Conservation (phyloP, 2,888 invertebrate genomes). For the Ariolimax columbianus region DNA sequence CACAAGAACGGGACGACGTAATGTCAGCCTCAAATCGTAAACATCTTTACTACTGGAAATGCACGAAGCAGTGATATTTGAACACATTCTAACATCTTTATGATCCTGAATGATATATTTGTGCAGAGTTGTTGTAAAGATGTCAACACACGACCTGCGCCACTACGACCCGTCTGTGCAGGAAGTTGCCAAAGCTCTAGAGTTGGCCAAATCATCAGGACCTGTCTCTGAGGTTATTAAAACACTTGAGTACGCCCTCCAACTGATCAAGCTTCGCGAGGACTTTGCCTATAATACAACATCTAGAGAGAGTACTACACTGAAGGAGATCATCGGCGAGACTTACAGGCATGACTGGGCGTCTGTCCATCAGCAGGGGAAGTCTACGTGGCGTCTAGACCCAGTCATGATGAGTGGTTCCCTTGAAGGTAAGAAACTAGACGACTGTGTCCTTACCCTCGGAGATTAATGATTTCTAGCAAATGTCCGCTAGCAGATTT, state of each 20-base stretch:
- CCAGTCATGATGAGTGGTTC: constrained; percentile 35
- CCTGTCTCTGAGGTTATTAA: constrained; percentile 22
- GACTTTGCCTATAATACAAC: constrained; percentile 17
- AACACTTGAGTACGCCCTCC: constrained; percentile 5
- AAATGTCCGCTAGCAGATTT: too few relatives aligned
- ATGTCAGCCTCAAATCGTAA: too few relatives aligned
- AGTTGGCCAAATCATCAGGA: constrained; percentile 28
- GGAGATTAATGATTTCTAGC: too few relatives aligned
- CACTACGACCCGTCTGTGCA: constrained; percentile 40
- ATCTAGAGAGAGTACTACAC: constrained; percentile 1
- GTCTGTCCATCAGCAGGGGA: constrained; percentile 9
- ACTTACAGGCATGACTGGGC: constrained; percentile 44
- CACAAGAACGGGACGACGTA: too few relatives aligned
- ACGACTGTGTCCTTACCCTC: too few relatives aligned
- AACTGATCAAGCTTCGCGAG: constrained; percentile 21
- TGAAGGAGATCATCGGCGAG: neutral
- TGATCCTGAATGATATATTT: neutral
- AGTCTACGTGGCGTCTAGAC: neutral
- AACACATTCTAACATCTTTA: too few relatives aligned
- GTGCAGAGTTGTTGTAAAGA: neutral
- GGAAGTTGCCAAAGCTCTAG: constrained; percentile 89
- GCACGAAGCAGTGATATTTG: too few relatives aligned
- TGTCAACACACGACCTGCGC: constrained; percentile 17
- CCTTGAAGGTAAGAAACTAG: constrained; percentile 41
- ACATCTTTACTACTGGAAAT: too few relatives aligned